A percentile compares a stretch with the other conserved stretches of the same genome.
These are phyloP conservation scores for Melitaea cinxia DNA, from an alignment of 1,140 invertebrate species.

Conservation along the genomic window DNA sequence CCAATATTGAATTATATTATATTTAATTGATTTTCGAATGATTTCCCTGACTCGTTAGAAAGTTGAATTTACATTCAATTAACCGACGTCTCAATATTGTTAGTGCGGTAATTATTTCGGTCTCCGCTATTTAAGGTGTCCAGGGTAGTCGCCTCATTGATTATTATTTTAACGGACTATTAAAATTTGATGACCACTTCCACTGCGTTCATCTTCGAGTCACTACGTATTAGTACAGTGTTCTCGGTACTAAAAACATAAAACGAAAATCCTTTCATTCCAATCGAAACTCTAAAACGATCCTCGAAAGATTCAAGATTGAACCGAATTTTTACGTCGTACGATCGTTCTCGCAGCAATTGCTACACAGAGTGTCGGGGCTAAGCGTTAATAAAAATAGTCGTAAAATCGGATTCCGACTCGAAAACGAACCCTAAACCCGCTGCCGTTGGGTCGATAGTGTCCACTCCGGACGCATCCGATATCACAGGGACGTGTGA, in stretches of 20 bases:
- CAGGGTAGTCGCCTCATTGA: conserved; percentile 74
- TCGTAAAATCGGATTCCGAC: conserved; percentile 64
- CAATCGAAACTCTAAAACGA: conserved; percentile 39
- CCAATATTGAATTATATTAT: too few species aligned
- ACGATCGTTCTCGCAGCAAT: conserved; percentile 56
- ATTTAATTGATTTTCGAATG: too few species aligned
- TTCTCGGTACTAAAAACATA: conserved; percentile 45
- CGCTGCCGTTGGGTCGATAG: conserved; percentile 45
- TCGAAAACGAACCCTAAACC: conserved; percentile 52
- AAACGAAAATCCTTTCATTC: conserved; percentile 22
- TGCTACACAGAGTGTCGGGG: conserved; percentile 66
- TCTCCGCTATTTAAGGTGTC: conserved; percentile 54
- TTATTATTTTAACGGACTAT: conserved; percentile 81
- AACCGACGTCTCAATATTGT: conserved; percentile 2
- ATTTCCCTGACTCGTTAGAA: too few species aligned
- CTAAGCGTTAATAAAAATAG: conserved; percentile 80
- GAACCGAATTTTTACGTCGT: conserved; percentile 32
- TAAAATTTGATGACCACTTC: conserved; percentile 79
- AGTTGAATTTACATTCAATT: not conserved
- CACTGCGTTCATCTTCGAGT: conserved; percentile 75
- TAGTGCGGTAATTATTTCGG: conserved; percentile 27
- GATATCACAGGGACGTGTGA: conserved; percentile 66
- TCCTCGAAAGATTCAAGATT: conserved; percentile 43
- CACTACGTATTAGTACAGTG: conserved; percentile 58
- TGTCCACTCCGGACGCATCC: conserved; percentile 19